Evolutionary conservation across 2,888 invertebrate species (phyloP).

Genomic region (Keiferia lycopersicella): DNA sequence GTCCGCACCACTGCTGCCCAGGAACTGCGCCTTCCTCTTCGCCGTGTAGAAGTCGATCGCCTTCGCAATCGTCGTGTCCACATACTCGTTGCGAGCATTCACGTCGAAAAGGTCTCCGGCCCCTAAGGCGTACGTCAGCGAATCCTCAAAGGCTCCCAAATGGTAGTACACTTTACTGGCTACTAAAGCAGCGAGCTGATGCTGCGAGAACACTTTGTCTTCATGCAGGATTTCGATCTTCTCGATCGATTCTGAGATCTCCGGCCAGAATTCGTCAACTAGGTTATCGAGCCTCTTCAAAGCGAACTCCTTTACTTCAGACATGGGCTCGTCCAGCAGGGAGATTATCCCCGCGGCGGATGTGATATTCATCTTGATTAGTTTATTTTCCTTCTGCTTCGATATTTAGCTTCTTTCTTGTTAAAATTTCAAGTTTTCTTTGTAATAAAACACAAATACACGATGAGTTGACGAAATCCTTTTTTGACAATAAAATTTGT

Average conservation of each 20-base stretch:
- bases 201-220: constrained; percentile 92
- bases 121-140: constrained; percentile 97
- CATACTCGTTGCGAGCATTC: constrained; percentile 96
- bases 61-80: constrained; percentile 98
- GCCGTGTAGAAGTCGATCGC: constrained; percentile 98
- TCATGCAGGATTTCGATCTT: constrained; percentile 99
- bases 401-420: constrained; percentile 29
- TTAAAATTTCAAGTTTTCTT: constrained; percentile 3
- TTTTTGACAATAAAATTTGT: constrained; percentile 47
- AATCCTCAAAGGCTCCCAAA: constrained; percentile 97
- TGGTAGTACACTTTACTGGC: constrained; percentile 99
- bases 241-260: constrained; percentile 98
- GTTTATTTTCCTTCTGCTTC: constrained; percentile 25
- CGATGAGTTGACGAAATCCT: constrained; percentile 75
- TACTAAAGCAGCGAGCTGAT: constrained; percentile 96
- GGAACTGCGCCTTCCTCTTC: constrained; percentile 88
- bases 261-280: constrained; percentile 99
- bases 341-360: constrained; percentile 94
- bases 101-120: constrained; percentile 98
- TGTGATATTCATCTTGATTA: constrained; percentile 72
- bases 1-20: constrained; percentile 81
- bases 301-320: constrained; percentile 96
- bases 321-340: constrained; percentile 95
- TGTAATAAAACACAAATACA: constrained; percentile 40
- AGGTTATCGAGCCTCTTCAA: constrained; percentile 95